These are phyloP conservation scores for Sprattus sprattus DNA, from an alignment of 2,113 vertebrate species.

Conservation along the genomic window DNA sequence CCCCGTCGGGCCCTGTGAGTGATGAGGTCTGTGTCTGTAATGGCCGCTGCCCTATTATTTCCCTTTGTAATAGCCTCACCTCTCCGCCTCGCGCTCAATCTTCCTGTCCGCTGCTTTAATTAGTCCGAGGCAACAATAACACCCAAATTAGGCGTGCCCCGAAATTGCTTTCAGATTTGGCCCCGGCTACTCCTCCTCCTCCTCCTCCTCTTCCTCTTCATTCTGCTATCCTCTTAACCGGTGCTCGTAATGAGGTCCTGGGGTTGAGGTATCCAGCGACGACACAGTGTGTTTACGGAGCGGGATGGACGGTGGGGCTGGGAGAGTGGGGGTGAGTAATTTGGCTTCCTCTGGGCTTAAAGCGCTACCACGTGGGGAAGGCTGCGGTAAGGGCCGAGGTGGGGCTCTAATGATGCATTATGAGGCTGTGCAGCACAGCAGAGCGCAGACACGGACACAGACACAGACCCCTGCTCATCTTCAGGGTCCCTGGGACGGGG, in stretches of 20 bases:
- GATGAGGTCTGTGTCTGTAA: conserved; percentile 6
- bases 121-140: conserved; percentile 50
- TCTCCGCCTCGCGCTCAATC: conserved; percentile 44
- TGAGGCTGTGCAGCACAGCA: not conserved
- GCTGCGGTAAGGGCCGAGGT: not conserved
- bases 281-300: conserved; percentile 45
- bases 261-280: conserved; percentile 37
- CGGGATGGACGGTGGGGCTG: conserved; percentile 28
- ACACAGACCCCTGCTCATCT: not conserved
- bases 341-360: conserved; percentile 34
- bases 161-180: conserved; percentile 59
- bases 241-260: conserved; percentile 28
- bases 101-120: conserved; percentile 56
- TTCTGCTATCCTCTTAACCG: not conserved
- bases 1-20: not conserved
- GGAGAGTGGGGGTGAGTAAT: conserved; percentile 13
- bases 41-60: not conserved
- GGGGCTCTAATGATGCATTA: not conserved
- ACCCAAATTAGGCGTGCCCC: conserved; percentile 47
- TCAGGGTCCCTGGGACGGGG: not conserved
- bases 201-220: not conserved
- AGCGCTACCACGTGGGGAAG: not conserved
- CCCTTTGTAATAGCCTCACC: conserved; percentile 24
- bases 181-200: conserved; percentile 18
- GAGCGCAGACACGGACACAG: not conserved